Base-by-base conservation (phyloP, 2,888 invertebrate genomes). In the Platycnemis pennipes region DNA sequence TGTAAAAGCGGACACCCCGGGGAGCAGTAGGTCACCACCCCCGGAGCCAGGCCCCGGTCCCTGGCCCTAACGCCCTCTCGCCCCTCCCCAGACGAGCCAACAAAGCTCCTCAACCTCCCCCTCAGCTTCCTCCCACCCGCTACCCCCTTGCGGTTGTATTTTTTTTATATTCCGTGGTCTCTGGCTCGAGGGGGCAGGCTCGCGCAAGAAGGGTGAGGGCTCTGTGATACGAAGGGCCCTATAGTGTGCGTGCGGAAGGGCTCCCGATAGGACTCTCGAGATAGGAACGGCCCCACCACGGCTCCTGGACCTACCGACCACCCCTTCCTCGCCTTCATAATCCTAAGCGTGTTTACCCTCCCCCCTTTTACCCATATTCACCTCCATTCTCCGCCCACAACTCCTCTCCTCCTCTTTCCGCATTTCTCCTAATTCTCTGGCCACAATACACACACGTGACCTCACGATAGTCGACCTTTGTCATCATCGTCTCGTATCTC, bases 21-120 rank as follows among this genome's bases (percentile, higher is more conserved):
- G 91, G 91, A 69, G 91, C 69, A 91, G 91, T 91, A 91, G 91
- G 91, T 91, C 91, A 91, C 56, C 91, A 63, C 44, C 56, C 91
- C 91, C 91, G 16, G 37, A 26, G 8, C 89, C 56, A 37, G 4
- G 42, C 46, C 53, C 53, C 89, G 31, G 56, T 56, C 53, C 19
- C 56, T 89, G 13, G 46, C 88, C 88, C 49, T 19, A 16, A 49
- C 49, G 19, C 37, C 37, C 37, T 77, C 11, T 8, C 63, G n/a
- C 63, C 63, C 22, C 63, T 77, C 26, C 63, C 63, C 63, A 26
- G 77, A 77, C n/a, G 13, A 69, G 49, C 4, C 1, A 16, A 11
- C 49, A 49, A n/a, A n/a, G 31, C 31, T 26, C 7, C n/a, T 37
- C 31, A 11, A 37, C 63, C 37, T 37, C 77, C 77, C 31, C 19